Percentiles rank a stretch among this genome's conserved stretches.
phyloP scores from a whole-genome alignment of 2,888 invertebrate genomes.

The Cheilosia variabilis region DNA sequence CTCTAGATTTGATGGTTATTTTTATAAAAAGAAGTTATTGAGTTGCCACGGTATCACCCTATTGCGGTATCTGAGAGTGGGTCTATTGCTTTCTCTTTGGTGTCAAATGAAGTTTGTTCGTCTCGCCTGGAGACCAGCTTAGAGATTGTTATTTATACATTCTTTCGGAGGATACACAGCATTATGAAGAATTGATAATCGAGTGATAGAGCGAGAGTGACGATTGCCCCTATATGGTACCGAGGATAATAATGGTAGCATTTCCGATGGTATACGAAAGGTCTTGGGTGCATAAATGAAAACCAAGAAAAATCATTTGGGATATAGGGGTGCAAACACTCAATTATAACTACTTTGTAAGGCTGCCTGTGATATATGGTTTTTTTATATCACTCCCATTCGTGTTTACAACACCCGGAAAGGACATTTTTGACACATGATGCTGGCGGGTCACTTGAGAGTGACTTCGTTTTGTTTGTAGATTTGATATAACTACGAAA shows the following conservation, averaged over 20 bases:
- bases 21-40: background rate
- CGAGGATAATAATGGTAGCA: background rate
- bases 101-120: background rate
- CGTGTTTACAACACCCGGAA: background rate
- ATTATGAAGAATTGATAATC: slow-evolving; percentile 1
- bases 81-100: background rate
- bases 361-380: background rate
- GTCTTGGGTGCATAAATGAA: background rate
- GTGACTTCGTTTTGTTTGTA: background rate
- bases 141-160: background rate
- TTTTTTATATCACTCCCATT: background rate
- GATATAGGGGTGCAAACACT: background rate
- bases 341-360: background rate
- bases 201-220: background rate
- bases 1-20: background rate
- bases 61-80: background rate
- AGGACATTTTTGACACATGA: background rate
- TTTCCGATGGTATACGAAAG: background rate
- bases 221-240: background rate
- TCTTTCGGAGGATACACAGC: background rate
- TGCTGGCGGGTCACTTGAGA: background rate
- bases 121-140: slow-evolving; percentile 2
- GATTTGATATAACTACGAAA: background rate
- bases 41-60: background rate
- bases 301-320: background rate